Evolutionary conservation across 2,888 invertebrate genomes (phyloP).

Genomic region (Drosophila kanekoi): DNA sequence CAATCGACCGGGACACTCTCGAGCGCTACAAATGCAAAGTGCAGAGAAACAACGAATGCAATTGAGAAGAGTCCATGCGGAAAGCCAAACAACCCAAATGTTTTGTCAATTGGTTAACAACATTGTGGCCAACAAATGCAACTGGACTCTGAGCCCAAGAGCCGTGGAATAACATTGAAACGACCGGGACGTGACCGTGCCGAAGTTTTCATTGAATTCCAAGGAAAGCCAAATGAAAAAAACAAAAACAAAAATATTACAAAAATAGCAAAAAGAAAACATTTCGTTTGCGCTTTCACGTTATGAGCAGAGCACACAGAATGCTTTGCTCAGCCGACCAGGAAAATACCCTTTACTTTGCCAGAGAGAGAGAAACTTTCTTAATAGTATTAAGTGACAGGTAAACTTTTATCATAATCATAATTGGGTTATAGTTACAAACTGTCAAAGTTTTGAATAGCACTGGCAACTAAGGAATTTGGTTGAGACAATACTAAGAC

Average conservation of each 20-base stretch:
- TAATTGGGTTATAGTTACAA: too few species aligned
- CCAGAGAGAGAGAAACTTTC: background rate
- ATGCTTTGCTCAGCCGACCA: background rate
- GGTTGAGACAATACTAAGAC: too few species aligned
- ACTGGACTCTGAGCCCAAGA: constrained; percentile 11
- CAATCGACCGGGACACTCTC: background rate
- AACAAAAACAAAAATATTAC: background rate
- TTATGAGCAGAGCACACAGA: background rate
- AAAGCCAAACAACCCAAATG: constrained; percentile 20
- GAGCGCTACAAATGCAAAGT: background rate
- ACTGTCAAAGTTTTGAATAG: too few species aligned
- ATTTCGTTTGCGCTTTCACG: constrained; percentile 8
- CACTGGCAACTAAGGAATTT: too few species aligned
- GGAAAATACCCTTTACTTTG: background rate
- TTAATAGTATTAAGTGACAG: background rate
- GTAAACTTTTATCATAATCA: background rate
- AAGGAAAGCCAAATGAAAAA: constrained; percentile 9
- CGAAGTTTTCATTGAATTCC: constrained; percentile 10
- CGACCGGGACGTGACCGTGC: constrained; percentile 3
- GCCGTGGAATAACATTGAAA: constrained; percentile 10
- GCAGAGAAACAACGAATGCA: constrained; percentile 3
- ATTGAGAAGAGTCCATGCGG: constrained; percentile 19
- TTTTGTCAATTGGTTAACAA: constrained; percentile 44
- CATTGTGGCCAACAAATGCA: constrained; percentile 38
- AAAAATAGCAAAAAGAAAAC: background rate